Percentiles rank a stretch among this genome's conserved stretches.
These are phyloP conservation scores for Epsilonema sp. DNA, from an alignment of 2,888 invertebrate species.

Conservation along the genomic window DNA sequence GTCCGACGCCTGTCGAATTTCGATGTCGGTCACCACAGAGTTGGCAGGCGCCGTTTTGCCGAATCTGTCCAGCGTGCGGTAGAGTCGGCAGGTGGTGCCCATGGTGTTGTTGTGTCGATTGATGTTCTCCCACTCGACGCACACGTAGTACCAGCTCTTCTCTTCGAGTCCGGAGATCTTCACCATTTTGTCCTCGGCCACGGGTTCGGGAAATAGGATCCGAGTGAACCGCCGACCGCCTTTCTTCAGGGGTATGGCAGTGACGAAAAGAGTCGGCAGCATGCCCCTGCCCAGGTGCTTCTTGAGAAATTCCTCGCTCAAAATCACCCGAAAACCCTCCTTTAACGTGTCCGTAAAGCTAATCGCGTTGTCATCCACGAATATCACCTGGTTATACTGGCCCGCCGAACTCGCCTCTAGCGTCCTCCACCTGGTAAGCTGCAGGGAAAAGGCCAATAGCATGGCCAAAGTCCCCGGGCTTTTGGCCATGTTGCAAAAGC, in stretches of 20 bases:
- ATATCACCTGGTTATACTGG: slow-evolving; percentile 2
- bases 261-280: slow-evolving; percentile 17
- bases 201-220: neutral
- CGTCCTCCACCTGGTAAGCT: too few species aligned
- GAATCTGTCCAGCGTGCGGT: slow-evolving; percentile 16
- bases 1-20: neutral
- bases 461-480: too few species aligned
- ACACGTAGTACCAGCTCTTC: slow-evolving; percentile 18
- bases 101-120: slow-evolving; percentile 20
- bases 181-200: slow-evolving; percentile 6
- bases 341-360: slow-evolving; percentile 15
- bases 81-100: slow-evolving; percentile 16
- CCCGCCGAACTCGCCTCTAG: too few species aligned
- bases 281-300: slow-evolving; percentile 13
- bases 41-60: slow-evolving; percentile 16
- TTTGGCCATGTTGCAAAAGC: too few species aligned
- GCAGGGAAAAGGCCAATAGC: too few species aligned
- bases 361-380: slow-evolving; percentile 8
- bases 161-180: slow-evolving; percentile 13
- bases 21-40: slow-evolving; percentile 14
- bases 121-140: slow-evolving; percentile 22
- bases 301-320: slow-evolving; percentile 16
- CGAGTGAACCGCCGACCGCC: slow-evolving; percentile 3
- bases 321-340: slow-evolving; percentile 17
- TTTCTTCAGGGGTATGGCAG: slow-evolving; percentile 16